Base-by-base conservation (phyloP, 2,888 invertebrate species). In the Epinotia brunnichana region DNA sequence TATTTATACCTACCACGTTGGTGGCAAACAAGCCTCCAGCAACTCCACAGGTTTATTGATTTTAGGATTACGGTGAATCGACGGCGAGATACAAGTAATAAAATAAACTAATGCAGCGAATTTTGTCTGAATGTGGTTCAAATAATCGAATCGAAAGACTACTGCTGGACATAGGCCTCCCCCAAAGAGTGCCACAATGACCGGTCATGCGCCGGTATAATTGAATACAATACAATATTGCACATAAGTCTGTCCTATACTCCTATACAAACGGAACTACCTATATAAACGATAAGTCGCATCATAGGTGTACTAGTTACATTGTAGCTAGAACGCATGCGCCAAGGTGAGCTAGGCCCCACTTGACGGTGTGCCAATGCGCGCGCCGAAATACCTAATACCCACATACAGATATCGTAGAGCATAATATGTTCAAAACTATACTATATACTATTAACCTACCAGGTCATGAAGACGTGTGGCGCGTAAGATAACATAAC, bases 321-420 rank as follows among this genome's bases (percentile, higher is more conserved):
- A 68, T 56, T 68, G 59, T 66, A 44, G 63, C 51, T 24, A 62
- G 60, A 44, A 53, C 60, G 80, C 79, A 79, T 77, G 82, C 75
- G 83, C 83, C 90, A 90, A 91, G 90, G 90, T 90, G 89, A 90
- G 84, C 89, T 75, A 80, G 88, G 84, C 80, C 77, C 76, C 77
- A 80, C 83, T 90, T 91, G 90, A 89, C 80, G 82, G 79, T 74
- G 81, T 87, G 91, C 91, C 91, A 91, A 90, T 85, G 80, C 83
- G 77, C 79, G 76, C 81, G 82, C 82, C 83, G 84, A 87, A 83
- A 82, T 83, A n/a, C n/a, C n/a, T n/a, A 80, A 82, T 81, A 82
- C 79, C 74, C 76, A 76, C 81, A 77, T 80, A 79, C 76, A 10
- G 3, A 41, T 11, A 64, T 7, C 13, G 29, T n/a, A 57, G 15